Evolutionary conservation across 2,797 vertebrate species (phyloP).

Genomic region (Xyrichtys novacula): DNA sequence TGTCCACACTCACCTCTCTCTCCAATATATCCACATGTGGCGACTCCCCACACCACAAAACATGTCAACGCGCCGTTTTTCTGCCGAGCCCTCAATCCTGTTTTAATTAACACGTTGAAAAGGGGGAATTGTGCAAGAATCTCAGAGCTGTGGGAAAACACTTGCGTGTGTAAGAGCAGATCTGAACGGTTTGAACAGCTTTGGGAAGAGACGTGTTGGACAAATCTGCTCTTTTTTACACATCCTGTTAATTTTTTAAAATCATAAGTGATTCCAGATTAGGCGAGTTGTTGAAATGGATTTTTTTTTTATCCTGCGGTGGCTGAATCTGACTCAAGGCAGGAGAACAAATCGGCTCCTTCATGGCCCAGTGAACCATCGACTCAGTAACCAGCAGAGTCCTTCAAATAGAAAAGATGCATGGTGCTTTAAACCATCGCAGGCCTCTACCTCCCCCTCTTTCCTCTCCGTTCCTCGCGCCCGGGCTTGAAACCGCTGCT

Average conservation of each 20-base stretch:
- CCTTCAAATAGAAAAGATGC: slow-evolving; percentile 72
- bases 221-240: slow-evolving; percentile 22
- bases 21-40: slow-evolving; percentile 18
- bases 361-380: slow-evolving; percentile 74
- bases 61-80: slow-evolving; percentile 16
- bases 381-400: slow-evolving; percentile 70
- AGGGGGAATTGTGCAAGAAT: neutral
- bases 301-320: slow-evolving; percentile 22
- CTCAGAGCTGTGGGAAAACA: neutral
- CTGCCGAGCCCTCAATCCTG: neutral
- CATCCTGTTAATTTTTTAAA: neutral
- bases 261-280: slow-evolving; percentile 43
- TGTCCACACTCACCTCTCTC: slow-evolving; percentile 19
- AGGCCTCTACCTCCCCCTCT: slow-evolving; percentile 29
- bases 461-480: slow-evolving; percentile 40
- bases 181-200: neutral
- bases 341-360: slow-evolving; percentile 72
- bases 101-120: slow-evolving; percentile 22
- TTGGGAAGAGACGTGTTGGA: slow-evolving; percentile 5
- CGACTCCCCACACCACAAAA: slow-evolving; percentile 1
- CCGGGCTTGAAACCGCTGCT: slow-evolving; percentile 58
- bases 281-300: slow-evolving; percentile 55
- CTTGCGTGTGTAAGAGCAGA: neutral
- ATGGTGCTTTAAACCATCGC: slow-evolving; percentile 65
- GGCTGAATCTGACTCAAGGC: slow-evolving; percentile 40